phyloP scores from a whole-genome alignment of 2,797 vertebrate species.

The Acrossocheilus wenchowensis region DNA sequence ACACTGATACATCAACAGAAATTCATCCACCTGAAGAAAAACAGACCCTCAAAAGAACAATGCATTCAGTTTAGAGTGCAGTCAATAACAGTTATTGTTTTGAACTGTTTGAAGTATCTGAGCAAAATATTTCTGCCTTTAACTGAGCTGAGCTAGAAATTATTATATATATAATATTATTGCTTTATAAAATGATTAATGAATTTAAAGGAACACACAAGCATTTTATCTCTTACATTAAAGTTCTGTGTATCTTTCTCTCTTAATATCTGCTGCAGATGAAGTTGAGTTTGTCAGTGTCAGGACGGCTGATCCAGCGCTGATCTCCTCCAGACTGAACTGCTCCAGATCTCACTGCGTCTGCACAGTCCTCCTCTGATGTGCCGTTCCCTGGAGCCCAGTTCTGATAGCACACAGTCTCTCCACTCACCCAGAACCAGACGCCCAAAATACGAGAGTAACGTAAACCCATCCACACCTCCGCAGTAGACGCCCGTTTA shows the following conservation, averaged over 20 bases:
- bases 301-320: not conserved
- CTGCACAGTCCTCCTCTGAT: too few species aligned
- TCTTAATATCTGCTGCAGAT: not conserved
- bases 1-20: not conserved
- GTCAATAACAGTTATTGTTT: too few species aligned
- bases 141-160: not conserved
- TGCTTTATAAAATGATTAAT: too few species aligned
- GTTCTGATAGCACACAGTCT: not conserved
- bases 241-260: not conserved
- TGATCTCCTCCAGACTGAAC: conserved; percentile 2
- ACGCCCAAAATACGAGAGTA: rapidly evolving
- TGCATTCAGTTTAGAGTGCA: too few species aligned
- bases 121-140: too few species aligned
- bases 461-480: not conserved
- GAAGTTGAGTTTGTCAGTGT: not conserved
- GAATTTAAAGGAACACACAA: not conserved
- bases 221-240: not conserved
- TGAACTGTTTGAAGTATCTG: too few species aligned
- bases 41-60: not conserved
- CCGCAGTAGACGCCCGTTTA: not conserved
- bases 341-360: not conserved
- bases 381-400: too few species aligned
- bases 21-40: not conserved
- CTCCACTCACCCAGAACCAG: not conserved
- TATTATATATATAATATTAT: not conserved